phyloP scores from a whole-genome alignment of 2,113 vertebrate species.

The Peromyscus maniculatus region DNA sequence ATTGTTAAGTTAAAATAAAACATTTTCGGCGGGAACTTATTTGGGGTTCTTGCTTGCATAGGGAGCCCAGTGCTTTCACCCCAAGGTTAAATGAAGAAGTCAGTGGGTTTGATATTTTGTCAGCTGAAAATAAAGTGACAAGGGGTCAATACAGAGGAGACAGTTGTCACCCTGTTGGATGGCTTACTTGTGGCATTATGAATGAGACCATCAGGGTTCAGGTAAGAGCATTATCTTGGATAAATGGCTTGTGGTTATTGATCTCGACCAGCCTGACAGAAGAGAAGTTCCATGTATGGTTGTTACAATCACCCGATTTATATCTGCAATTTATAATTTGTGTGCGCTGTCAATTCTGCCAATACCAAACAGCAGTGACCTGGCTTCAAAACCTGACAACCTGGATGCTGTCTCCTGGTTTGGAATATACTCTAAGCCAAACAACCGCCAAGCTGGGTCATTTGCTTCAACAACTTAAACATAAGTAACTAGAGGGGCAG shows the following conservation, averaged over 20 bases:
- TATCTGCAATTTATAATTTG: slow-evolving; percentile 69
- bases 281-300: slow-evolving; percentile 39
- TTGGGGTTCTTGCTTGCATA: neutral
- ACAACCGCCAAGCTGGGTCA: neutral
- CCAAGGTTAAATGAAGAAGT: neutral
- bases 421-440: slow-evolving; percentile 7
- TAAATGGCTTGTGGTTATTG: slow-evolving; percentile 73
- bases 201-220: slow-evolving; percentile 52
- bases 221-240: slow-evolving; percentile 50
- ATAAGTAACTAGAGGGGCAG: neutral
- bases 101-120: neutral
- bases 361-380: slow-evolving; percentile 47
- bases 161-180: neutral
- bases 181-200: neutral
- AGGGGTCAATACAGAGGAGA: neutral
- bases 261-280: slow-evolving; percentile 61
- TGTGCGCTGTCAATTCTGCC: slow-evolving; percentile 63
- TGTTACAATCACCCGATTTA: slow-evolving; percentile 71
- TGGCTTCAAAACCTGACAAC: slow-evolving; percentile 52
- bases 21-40: neutral
- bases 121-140: neutral
- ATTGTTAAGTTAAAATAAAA: neutral
- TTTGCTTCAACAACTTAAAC: neutral
- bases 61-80: neutral
- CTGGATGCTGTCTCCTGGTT: slow-evolving; percentile 28